These are phyloP conservation scores for Phyllotreta striolata DNA, from an alignment of 2,888 invertebrate species.

Conservation along the genomic window DNA sequence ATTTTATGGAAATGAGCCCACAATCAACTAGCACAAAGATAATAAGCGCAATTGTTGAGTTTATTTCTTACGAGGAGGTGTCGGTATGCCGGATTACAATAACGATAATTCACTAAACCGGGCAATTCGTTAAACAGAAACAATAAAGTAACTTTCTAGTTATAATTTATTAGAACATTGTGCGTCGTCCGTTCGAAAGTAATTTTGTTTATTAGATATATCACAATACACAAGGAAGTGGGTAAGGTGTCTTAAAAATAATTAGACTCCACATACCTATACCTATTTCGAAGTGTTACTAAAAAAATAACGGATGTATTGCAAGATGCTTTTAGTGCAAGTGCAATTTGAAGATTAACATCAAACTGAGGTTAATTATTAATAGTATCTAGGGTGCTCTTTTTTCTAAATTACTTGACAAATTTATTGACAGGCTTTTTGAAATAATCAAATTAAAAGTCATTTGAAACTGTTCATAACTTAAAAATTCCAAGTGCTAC, in stretches of 20 bases:
- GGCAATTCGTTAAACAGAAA: constrained; percentile 39
- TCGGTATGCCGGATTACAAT: constrained; percentile 37
- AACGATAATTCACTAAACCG: constrained; percentile 37
- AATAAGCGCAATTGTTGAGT: constrained; percentile 24
- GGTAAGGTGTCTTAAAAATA: constrained; percentile 5
- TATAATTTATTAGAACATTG: constrained; percentile 35
- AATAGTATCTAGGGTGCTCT: too few relatives aligned
- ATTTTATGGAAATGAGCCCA: too few relatives aligned
- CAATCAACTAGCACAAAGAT: constrained; percentile 1
- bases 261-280: constrained; percentile 1
- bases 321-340: too few relatives aligned
- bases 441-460: too few relatives aligned
- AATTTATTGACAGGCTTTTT: too few relatives aligned
- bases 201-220: constrained; percentile 30
- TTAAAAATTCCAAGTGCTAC: too few relatives aligned
- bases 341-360: too few relatives aligned
- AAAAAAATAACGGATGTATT: too few relatives aligned
- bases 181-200: constrained; percentile 27
- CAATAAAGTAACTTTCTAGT: constrained; percentile 38
- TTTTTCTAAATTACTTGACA: too few relatives aligned
- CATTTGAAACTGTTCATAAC: too few relatives aligned
- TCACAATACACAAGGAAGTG: constrained; percentile 28
- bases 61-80: constrained; percentile 33
- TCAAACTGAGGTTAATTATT: too few relatives aligned
- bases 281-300: background rate